Percentiles rank a stretch among this genome's conserved stretches.
Evolutionary conservation across 53 echinoderm and acorn worm genomes (phyloP).

Genomic region (Actinopyga echinites): DNA sequence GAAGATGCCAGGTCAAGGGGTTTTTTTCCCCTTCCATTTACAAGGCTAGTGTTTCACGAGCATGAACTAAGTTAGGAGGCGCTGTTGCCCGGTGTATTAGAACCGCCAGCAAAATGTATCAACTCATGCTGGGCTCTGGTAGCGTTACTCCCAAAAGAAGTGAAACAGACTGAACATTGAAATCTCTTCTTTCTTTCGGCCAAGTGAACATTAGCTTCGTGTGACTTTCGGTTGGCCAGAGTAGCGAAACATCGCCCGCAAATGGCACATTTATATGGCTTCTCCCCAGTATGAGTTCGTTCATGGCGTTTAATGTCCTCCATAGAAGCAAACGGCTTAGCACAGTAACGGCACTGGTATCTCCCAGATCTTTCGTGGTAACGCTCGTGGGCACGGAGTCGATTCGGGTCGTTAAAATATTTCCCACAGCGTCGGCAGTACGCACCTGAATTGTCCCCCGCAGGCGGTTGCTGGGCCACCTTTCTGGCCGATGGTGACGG

Average conservation of each 20-base stretch:
- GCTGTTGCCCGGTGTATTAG: no score
- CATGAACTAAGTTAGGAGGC: no score
- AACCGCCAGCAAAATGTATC: no score
- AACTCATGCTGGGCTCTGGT: no score
- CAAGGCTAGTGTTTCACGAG: no score
- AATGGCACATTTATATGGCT: constrained; percentile 12
- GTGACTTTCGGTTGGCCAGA: constrained; percentile 15
- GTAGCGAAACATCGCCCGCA: constrained; percentile 21
- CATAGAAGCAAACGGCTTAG: constrained; percentile 18
- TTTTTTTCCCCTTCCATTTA: no score
- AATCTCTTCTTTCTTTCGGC: not conserved
- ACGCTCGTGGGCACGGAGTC: constrained; percentile 10
- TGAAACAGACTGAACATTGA: no score
- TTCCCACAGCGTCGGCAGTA: constrained; percentile 32
- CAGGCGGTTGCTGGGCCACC: no score
- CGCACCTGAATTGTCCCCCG: constrained; percentile 1
- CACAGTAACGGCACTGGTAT: constrained; percentile 9
- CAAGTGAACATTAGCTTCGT: constrained; percentile 1
- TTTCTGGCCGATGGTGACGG: no score
- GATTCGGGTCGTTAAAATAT: not conserved
- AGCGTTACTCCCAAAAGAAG: no score
- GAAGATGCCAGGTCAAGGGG: no score
- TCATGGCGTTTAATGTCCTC: constrained; percentile 15
- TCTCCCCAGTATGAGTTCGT: constrained; percentile 24
- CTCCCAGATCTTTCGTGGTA: constrained; percentile 22